A percentile compares a stretch with the other conserved stretches of the same genome.
phyloP scores from a whole-genome alignment of 1,140 invertebrate genomes.

The Latrodectus geometricus region DNA sequence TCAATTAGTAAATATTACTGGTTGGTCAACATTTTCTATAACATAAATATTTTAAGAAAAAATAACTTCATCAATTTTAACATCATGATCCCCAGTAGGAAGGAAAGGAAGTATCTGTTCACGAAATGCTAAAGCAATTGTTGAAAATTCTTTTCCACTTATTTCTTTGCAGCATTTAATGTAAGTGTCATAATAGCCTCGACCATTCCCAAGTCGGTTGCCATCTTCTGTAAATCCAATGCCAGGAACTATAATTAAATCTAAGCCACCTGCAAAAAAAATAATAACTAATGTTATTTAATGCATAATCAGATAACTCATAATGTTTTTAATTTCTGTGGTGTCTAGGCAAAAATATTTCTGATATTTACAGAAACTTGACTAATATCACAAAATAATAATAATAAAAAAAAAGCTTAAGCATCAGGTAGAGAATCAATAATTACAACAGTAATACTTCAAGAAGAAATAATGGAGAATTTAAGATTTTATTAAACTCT shows the following conservation, averaged over 20 bases:
- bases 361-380: not conserved
- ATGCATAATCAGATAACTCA: too few species aligned
- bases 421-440: too few species aligned
- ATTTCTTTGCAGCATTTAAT: constrained; percentile 67
- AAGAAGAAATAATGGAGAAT: too few species aligned
- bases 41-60: constrained; percentile 49
- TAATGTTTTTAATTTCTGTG: too few species aligned
- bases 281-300: not conserved
- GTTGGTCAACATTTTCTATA: too few species aligned
- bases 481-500: too few species aligned
- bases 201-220: constrained; percentile 85
- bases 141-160: constrained; percentile 70
- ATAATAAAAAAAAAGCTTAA: too few species aligned
- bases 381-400: not conserved
- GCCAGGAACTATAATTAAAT: constrained; percentile 90
- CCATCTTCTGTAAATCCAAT: constrained; percentile 84
- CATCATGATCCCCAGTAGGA: constrained; percentile 79
- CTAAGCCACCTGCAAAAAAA: constrained; percentile 75
- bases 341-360: too few species aligned
- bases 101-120: constrained; percentile 84
- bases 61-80: constrained; percentile 77
- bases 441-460: too few species aligned
- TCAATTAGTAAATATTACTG: too few species aligned
- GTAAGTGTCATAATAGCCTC: constrained; percentile 87
- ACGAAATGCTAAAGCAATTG: constrained; percentile 82